These are phyloP conservation scores for Hetaerina titia DNA, from an alignment of 2,888 invertebrate species.

Conservation along the genomic window DNA sequence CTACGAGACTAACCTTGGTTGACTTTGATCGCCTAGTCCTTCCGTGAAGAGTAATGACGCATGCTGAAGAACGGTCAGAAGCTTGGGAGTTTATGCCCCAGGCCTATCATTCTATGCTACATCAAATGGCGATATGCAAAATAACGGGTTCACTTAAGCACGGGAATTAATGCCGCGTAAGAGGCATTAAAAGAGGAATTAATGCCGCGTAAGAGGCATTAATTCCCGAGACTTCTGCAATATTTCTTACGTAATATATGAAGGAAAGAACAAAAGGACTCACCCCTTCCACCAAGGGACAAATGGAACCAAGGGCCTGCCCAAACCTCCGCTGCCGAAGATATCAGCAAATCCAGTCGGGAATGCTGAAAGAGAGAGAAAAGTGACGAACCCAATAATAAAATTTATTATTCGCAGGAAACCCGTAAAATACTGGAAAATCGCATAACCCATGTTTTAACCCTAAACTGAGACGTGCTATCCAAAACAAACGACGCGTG, in stretches of 20 bases:
- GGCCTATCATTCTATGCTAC: no score
- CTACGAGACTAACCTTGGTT: neutral
- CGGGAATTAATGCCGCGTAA: no score
- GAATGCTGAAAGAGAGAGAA: neutral
- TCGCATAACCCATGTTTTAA: no score
- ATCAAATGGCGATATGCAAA: no score
- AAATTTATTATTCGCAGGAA: no score
- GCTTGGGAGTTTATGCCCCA: neutral
- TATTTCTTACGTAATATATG: neutral
- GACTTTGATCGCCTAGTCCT: neutral
- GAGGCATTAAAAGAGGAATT: no score
- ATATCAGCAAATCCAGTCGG: conserved; percentile 37
- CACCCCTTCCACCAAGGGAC: conserved; percentile 62
- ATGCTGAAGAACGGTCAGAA: neutral
- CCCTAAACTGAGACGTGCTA: no score
- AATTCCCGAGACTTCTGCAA: no score
- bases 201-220: no score
- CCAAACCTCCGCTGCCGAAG: conserved; percentile 42
- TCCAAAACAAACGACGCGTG: no score
- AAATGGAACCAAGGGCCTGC: neutral
- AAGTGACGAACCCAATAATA: neutral
- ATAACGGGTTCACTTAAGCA: no score
- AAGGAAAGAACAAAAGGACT: neutral
- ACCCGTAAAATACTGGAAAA: no score
- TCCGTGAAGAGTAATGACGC: neutral